A percentile compares a stretch with the other conserved stretches of the same genome.
These are phyloP conservation scores for Drosophila tropicalis DNA, from an alignment of 1,140 invertebrate species.

Conservation along the genomic window DNA sequence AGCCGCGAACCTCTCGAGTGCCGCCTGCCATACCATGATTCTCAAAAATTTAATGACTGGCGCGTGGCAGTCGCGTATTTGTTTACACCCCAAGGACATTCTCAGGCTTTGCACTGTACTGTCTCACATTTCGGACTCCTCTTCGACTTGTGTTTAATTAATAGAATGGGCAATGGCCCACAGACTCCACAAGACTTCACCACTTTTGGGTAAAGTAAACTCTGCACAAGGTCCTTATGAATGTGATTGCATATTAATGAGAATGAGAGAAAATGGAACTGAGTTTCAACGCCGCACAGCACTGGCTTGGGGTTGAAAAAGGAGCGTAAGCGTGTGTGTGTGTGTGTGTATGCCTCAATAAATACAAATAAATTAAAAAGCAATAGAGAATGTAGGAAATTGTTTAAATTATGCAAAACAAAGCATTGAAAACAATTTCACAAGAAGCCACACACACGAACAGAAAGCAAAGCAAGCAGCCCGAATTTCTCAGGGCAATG, in stretches of 20 bases:
- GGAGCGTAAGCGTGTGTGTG: background rate
- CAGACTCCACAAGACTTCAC: constrained; percentile 25
- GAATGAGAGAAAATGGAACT: constrained; percentile 22
- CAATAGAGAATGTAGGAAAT: constrained; percentile 29
- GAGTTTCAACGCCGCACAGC: background rate
- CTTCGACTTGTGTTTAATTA: constrained; percentile 30
- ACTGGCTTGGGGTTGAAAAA: background rate
- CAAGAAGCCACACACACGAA: background rate
- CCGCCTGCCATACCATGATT: constrained; percentile 28
- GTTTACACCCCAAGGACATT: constrained; percentile 49
- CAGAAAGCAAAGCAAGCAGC: background rate
- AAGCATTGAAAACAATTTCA: constrained; percentile 35
- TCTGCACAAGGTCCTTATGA: constrained; percentile 30
- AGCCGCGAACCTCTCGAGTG: constrained; percentile 42
- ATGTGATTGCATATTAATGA: constrained; percentile 68
- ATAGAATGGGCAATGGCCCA: constrained; percentile 27
- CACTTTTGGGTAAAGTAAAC: constrained; percentile 32
- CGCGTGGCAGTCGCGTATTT: constrained; percentile 64
- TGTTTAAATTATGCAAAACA: constrained; percentile 45
- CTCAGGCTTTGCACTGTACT: constrained; percentile 9
- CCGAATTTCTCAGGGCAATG: background rate
- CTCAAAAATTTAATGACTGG: constrained; percentile 66
- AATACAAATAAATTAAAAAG: constrained; percentile 63
- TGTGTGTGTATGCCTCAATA: constrained; percentile 52
- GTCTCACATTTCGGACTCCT: constrained; percentile 47